Evolutionary conservation across 2,888 invertebrate genomes (phyloP), one percentile per base, ranked within the genome.

Genomic region (Andrena bucephala): DNA sequence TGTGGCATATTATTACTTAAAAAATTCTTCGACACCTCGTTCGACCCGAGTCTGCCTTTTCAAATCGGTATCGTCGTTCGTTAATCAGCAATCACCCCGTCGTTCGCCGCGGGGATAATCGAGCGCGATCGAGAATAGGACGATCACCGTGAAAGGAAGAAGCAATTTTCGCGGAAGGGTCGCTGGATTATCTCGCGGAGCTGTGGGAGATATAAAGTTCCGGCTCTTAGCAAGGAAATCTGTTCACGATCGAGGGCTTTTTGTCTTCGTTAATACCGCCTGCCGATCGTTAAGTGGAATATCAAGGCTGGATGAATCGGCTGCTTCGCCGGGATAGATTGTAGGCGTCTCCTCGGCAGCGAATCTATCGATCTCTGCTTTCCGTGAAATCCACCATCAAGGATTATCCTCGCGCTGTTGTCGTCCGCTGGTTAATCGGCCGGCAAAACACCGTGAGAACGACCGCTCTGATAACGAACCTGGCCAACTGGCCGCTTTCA

Each of bases 251-350:
- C 65, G 4, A 5, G 52, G 29, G 71, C 60, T 83, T 83, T 83
- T 83, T 83, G 60, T 83, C 77, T 83, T 67, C 57, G 71, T 70
- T 76, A 76, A 82, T 82, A 83, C 73, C 83, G 29, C 42, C 24
- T 31, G 69, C 31, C 65, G 81, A 81, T 84, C 73, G 70, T 81
- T 71, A 63, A 86, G 36, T 62, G 74, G 70, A 74, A 75, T 36
- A 67, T 70, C 54, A 42, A 36, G 70, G 54, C 50, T 42, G 42
- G 60, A n/a, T 63, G 81, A 82, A 83, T 81, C 75, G 81, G 73
- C 81, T 81, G 31, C n/a, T 70, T 62, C 42, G 52, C 2, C 20
- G 42, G 20, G 66, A 52, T 36, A 24, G 67, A 66, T 69, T 60
- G 83, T 65, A 66, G 70, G 63, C 71, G 76, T 59, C 48, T 36